Evolutionary conservation across 2,797 vertebrate species (phyloP).

Genomic region (Phrynocephalus forsythii): DNA sequence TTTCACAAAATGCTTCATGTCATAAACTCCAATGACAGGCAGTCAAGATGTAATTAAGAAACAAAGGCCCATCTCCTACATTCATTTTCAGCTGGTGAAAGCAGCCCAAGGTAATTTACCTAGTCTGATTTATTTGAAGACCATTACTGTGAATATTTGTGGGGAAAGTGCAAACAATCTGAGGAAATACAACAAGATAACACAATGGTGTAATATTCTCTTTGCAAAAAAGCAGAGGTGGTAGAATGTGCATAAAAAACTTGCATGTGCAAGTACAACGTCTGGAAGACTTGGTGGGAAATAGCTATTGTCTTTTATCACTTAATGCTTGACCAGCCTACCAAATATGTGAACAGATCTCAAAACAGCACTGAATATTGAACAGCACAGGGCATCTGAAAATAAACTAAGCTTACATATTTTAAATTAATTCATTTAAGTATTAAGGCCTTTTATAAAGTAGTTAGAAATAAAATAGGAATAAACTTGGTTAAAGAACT

Average conservation of each 20-base stretch:
- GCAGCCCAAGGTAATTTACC: background rate
- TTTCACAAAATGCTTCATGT: conserved; percentile 15
- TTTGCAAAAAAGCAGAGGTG: background rate
- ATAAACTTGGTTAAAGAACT: background rate
- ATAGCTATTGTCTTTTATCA: background rate
- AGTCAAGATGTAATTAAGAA: background rate
- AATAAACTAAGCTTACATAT: conserved; percentile 58
- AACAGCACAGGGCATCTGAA: conserved; percentile 39
- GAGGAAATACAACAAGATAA: background rate
- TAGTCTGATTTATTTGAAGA: background rate
- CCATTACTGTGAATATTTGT: conserved; percentile 1
- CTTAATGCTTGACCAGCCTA: conserved; percentile 13
- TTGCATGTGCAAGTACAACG: conserved; percentile 3
- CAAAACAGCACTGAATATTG: conserved; percentile 44
- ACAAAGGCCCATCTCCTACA: background rate
- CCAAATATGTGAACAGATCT: background rate
- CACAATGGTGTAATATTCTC: conserved; percentile 8
- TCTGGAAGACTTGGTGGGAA: background rate
- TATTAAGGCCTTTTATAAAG: conserved; percentile 63
- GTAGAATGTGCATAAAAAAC: background rate
- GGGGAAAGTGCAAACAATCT: conserved; percentile 8
- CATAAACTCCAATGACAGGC: conserved; percentile 7
- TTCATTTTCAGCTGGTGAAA: background rate
- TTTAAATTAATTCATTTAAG: conserved; percentile 63
- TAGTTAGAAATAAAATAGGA: conserved; percentile 40